Evolutionary conservation across 2,113 vertebrate species (phyloP).

Genomic region (Xenopus borealis): DNA sequence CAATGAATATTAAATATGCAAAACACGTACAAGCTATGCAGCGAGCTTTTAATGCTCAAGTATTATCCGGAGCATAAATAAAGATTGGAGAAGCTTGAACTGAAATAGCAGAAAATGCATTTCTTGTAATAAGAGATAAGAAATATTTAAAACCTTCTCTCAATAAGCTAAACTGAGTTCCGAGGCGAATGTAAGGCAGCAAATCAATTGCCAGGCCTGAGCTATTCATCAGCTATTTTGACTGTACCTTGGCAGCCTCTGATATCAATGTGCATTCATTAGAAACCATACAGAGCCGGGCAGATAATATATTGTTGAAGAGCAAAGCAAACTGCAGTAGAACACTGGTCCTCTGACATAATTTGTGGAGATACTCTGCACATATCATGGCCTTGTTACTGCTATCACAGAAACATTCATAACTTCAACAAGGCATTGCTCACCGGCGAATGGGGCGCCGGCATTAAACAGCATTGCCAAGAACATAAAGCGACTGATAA

Average conservation of each 20-base stretch:
- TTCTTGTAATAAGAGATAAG: slow-evolving; percentile 32
- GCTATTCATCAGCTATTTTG: slow-evolving; percentile 31
- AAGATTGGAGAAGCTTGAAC: background rate
- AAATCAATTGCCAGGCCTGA: slow-evolving; percentile 28
- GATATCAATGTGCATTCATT: slow-evolving; percentile 37
- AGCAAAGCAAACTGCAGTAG: slow-evolving; percentile 18
- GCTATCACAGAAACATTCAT: slow-evolving; percentile 6
- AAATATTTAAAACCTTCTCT: slow-evolving; percentile 17
- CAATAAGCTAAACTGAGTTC: slow-evolving; percentile 18
- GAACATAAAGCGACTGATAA: background rate
- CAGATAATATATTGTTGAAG: slow-evolving; percentile 19
- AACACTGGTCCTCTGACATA: slow-evolving; percentile 4
- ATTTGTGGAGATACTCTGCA: slow-evolving; percentile 1
- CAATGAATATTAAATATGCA: too few relatives aligned
- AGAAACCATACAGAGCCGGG: slow-evolving; percentile 14
- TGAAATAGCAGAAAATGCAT: slow-evolving; percentile 20
- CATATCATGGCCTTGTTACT: slow-evolving; percentile 3
- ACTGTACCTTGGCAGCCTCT: slow-evolving; percentile 25
- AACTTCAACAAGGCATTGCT: background rate
- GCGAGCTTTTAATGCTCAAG: background rate
- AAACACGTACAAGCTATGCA: background rate
- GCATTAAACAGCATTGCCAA: background rate
- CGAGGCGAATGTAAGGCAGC: slow-evolving; percentile 16
- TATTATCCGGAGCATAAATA: background rate
- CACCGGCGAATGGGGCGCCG: background rate